Evolutionary conservation across 2,888 invertebrate genomes (phyloP).

Genomic region (Epirrhoe alternata): DNA sequence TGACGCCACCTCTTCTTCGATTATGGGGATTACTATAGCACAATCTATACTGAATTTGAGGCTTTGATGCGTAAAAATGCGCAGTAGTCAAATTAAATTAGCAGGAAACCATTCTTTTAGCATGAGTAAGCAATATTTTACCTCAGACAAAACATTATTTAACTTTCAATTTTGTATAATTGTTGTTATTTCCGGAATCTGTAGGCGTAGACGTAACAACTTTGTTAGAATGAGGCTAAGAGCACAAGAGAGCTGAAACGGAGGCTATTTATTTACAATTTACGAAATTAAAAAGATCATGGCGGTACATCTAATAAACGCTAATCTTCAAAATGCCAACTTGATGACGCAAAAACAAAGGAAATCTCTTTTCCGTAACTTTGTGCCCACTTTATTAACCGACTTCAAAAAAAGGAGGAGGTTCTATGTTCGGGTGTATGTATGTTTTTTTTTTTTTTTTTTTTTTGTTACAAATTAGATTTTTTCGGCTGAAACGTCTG

Average conservation of each 20-base stretch:
- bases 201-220: background rate
- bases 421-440: too few relatives aligned
- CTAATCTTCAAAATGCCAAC: slow-evolving; percentile 50
- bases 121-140: background rate
- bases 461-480: slow-evolving; percentile 3
- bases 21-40: too few relatives aligned
- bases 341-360: slow-evolving; percentile 48
- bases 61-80: background rate
- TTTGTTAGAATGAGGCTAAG: slow-evolving; percentile 10
- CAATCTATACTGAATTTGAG: background rate
- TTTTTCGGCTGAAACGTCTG: slow-evolving; percentile 5
- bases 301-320: slow-evolving; percentile 38
- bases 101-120: background rate
- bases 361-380: slow-evolving; percentile 43
- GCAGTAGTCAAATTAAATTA: background rate
- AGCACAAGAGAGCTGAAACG: slow-evolving; percentile 2
- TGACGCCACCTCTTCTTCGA: too few relatives aligned
- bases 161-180: background rate
- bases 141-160: background rate
- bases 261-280: slow-evolving; percentile 33
- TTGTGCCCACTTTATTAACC: slow-evolving; percentile 29
- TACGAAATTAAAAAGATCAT: slow-evolving; percentile 37
- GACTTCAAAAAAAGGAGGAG: too few relatives aligned
- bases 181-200: background rate
- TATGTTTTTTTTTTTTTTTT: too few relatives aligned